Evolutionary conservation across 2,113 vertebrate genomes (phyloP).

Genomic region (Chloropsis hardwickii): DNA sequence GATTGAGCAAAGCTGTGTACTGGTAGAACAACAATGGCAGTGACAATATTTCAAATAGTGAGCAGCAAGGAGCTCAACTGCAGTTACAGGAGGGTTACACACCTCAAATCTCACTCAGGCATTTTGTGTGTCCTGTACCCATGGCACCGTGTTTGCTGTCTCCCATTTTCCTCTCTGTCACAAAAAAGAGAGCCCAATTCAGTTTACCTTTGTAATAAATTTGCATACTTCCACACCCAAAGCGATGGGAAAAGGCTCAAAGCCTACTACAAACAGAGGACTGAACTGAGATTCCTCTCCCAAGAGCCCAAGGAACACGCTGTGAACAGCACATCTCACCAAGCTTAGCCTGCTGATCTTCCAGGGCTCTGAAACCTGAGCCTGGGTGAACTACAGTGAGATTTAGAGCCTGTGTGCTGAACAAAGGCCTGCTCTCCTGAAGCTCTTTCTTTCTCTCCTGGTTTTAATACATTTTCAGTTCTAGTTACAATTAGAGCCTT

Average conservation of each 20-base stretch:
- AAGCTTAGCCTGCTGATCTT: neutral
- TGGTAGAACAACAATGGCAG: neutral
- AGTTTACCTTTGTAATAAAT: neutral
- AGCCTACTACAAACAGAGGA: neutral
- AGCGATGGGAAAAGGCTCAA: neutral
- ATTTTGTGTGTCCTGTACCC: neutral
- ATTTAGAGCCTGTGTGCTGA: neutral
- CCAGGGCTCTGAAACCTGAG: neutral
- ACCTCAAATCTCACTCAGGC: neutral
- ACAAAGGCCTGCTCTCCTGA: neutral
- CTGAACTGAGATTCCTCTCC: neutral
- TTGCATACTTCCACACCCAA: neutral
- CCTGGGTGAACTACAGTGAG: neutral
- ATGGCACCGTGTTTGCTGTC: neutral
- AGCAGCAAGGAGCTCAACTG: neutral
- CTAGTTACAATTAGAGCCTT: neutral
- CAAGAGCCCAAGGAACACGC: fast-evolving
- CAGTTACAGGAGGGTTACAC: neutral
- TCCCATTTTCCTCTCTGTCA: neutral
- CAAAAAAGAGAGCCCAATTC: neutral
- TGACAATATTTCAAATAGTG: neutral
- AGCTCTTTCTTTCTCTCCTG: neutral
- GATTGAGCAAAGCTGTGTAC: neutral
- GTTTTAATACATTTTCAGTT: neutral
- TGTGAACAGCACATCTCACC: neutral